Base-by-base conservation (phyloP, 2,113 vertebrate species). In the Psephotus haematonotus region DNA sequence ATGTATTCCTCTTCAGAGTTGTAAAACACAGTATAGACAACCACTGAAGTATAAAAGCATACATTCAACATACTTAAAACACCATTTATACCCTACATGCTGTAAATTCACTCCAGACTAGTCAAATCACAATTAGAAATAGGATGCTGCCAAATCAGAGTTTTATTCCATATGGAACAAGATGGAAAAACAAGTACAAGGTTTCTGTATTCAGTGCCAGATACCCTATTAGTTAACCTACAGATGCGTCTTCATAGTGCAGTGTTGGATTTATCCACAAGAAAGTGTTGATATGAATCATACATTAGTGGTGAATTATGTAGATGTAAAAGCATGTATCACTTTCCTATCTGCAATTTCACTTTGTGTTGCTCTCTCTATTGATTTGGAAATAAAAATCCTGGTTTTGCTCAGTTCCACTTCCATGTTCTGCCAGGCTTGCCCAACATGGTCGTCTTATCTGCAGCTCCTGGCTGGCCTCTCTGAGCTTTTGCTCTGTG, bases 341-440 rank as follows among this genome's bases (percentile, higher is more conserved):
- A 65, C 55, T 79, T 95, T 92, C 82, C 67, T 75, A 79, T 92
- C 75, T 79, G 78, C 65, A 82, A 39, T 75, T 85, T 91, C 57
- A 31, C 33, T 94, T 93, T 71, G 18, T 79, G 76, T 92, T 93
- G 57, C 67, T 70, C 13, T 64, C n/a, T 80, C 17, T 83, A 93
- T 80, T 31, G 85, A 93, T 85, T 82, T 82, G 82, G 82, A 94
- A 93, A 94, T 57, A 86, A 85, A 90, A 90, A 11, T 33, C 53
- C 47, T 92, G 69, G 17, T 86, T 67, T 83, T 81, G 41, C 37
- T 83, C 59, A 37, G 41, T 62, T 90, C 55, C 43, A 94, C 77
- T 59, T 88, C 75, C n/a, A 41, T 2, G 8, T 62, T 76, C 70
- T 80, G 47, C 52, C 41, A 68, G 47, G 29, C 70, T 82, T 5